Evolutionary conservation across 2,888 invertebrate genomes (phyloP).

Genomic region (Epinotia demarniana): DNA sequence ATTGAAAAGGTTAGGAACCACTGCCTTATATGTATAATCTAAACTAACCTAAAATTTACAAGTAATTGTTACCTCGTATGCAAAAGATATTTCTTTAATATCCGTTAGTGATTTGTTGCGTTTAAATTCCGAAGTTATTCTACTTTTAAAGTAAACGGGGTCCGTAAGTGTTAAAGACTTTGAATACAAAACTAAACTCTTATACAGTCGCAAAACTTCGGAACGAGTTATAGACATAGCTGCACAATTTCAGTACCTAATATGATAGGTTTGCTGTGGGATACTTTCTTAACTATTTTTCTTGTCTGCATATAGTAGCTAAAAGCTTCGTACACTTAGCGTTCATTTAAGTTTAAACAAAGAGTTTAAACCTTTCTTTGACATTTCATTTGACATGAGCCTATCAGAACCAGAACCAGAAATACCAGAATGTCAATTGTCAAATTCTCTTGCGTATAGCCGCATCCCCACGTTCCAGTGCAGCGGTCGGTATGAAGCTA

Average conservation of each 20-base stretch:
- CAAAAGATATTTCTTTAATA: constrained; percentile 67
- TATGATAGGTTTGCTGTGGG: background rate
- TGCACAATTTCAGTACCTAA: constrained; percentile 7
- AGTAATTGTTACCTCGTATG: constrained; percentile 64
- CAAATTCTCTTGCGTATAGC: too few relatives aligned
- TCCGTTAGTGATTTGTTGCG: constrained; percentile 84
- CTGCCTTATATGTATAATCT: background rate
- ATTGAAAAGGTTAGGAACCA: background rate
- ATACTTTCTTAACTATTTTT: background rate
- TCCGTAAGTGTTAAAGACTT: constrained; percentile 91
- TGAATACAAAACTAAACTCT: constrained; percentile 91
- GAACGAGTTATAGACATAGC: constrained; percentile 63
- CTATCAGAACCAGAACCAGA: too few relatives aligned
- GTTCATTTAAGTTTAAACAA: too few relatives aligned
- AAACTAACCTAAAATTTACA: constrained; percentile 8
- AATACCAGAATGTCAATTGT: too few relatives aligned
- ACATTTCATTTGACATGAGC: too few relatives aligned
- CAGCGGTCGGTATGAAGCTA: too few relatives aligned
- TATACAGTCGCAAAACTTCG: constrained; percentile 90
- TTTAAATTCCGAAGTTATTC: constrained; percentile 89
- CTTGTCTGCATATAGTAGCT: background rate
- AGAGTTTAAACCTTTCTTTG: too few relatives aligned
- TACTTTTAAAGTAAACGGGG: constrained; percentile 88
- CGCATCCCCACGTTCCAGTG: too few relatives aligned
- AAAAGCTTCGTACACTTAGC: background rate